Conservation (phyloP, 2,113 vertebrate species). For the Pogona vitticeps region DNA sequence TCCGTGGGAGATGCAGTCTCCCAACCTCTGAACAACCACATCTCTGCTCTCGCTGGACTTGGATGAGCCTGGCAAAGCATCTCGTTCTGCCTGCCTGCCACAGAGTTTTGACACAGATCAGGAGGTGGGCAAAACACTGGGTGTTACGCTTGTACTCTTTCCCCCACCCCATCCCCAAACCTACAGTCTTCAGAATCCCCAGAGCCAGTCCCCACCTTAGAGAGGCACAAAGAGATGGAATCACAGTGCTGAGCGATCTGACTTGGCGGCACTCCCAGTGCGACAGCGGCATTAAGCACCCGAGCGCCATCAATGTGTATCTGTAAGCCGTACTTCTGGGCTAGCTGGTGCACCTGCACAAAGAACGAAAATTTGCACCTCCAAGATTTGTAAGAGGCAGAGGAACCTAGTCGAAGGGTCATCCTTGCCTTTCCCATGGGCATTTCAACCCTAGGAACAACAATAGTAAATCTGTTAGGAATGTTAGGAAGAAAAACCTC, state of each 20-base stretch:
- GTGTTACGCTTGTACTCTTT: not conserved
- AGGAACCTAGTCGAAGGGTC: not conserved
- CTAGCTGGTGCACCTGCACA: constrained; percentile 76
- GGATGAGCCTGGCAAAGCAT: not conserved
- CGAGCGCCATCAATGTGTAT: constrained; percentile 87
- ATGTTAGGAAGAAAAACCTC: too few relatives aligned
- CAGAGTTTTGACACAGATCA: not conserved
- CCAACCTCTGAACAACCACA: not conserved
- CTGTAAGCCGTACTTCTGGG: constrained; percentile 70
- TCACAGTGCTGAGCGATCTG: constrained; percentile 82
- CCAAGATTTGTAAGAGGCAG: not conserved
- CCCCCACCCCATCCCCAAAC: not conserved
- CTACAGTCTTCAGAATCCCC: not conserved
- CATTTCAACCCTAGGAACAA: not conserved
- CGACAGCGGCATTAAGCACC: constrained; percentile 83
- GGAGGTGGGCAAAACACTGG: not conserved
- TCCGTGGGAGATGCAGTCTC: not conserved
- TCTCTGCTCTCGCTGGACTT: not conserved
- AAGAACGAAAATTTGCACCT: not conserved
- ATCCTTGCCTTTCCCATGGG: not conserved
- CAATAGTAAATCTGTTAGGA: too few relatives aligned
- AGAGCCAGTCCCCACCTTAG: constrained; percentile 78
- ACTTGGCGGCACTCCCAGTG: constrained; percentile 72
- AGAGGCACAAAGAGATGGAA: constrained; percentile 87
- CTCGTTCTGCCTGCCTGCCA: too few relatives aligned